A percentile compares a stretch with the other conserved stretches of the same genome.
Evolutionary conservation across 2,113 vertebrate genomes (phyloP).

Genomic region (Mustela lutreola): DNA sequence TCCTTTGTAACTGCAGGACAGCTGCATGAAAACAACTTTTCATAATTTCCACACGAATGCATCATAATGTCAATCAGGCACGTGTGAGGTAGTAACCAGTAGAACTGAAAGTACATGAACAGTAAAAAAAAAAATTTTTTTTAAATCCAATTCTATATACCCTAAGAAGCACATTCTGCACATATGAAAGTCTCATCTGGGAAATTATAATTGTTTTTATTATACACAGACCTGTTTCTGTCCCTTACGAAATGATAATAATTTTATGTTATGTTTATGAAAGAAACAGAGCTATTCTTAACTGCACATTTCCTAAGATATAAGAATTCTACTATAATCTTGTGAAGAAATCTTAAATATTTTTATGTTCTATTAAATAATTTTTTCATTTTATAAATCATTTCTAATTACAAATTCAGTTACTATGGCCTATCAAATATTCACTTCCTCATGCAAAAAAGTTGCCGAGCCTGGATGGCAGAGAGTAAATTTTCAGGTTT

Average conservation of each 20-base stretch:
- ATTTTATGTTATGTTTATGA: conserved; percentile 23
- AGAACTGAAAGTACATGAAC: neutral
- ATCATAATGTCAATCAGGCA: conserved; percentile 78
- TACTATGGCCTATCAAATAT: conserved; percentile 6
- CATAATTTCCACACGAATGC: conserved; percentile 80
- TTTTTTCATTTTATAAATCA: neutral
- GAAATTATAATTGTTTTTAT: neutral
- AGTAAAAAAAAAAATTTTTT: neutral
- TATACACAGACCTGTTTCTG: neutral
- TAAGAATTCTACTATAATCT: neutral
- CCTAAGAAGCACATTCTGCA: neutral
- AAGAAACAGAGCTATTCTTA: neutral
- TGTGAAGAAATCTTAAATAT: neutral
- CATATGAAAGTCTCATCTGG: neutral
- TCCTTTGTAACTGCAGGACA: conserved; percentile 85
- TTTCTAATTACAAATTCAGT: conserved; percentile 29
- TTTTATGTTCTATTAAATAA: neutral
- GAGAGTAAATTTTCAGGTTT: neutral
- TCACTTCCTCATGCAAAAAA: neutral
- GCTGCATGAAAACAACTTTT: conserved; percentile 86
- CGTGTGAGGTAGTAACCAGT: conserved; percentile 18
- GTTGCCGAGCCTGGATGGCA: neutral
- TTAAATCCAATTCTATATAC: neutral
- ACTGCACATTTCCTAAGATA: neutral
- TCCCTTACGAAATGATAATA: neutral